Conservation (phyloP, 2,113 vertebrate genomes). For the Nematolebias whitei region DNA sequence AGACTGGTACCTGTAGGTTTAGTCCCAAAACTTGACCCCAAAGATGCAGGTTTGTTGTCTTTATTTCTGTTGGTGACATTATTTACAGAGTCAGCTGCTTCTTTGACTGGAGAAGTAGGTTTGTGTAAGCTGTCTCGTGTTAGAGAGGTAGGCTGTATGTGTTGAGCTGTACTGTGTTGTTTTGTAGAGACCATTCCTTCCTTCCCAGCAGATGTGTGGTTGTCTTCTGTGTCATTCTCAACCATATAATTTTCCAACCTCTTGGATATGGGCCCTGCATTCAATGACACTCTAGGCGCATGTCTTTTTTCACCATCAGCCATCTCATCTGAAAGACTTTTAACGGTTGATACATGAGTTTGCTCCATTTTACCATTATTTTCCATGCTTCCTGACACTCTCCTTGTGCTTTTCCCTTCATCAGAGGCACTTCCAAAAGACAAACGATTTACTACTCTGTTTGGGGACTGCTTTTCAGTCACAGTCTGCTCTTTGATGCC, state of each 20-base stretch:
- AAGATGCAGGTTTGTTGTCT: slow-evolving; percentile 42
- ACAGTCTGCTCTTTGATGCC: slow-evolving; percentile 83
- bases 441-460: slow-evolving; percentile 74
- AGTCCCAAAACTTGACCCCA: slow-evolving; percentile 26
- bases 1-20: slow-evolving; percentile 54
- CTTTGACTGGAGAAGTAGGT: slow-evolving; percentile 52
- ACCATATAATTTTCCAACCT: slow-evolving; percentile 85
- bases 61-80: slow-evolving; percentile 50
- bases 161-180: slow-evolving; percentile 54
- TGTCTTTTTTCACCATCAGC: slow-evolving; percentile 65
- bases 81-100: slow-evolving; percentile 42
- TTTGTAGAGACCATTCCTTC: slow-evolving; percentile 49
- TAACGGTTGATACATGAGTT: slow-evolving; percentile 40
- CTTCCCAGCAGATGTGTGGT: slow-evolving; percentile 59
- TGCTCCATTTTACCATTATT: slow-evolving; percentile 68
- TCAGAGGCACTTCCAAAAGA: slow-evolving; percentile 77
- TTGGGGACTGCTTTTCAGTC: slow-evolving; percentile 80
- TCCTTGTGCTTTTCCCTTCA: slow-evolving; percentile 70
- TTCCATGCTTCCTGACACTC: slow-evolving; percentile 70
- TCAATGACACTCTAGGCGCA: slow-evolving; percentile 75
- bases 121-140: slow-evolving; percentile 56
- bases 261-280: slow-evolving; percentile 89
- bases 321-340: slow-evolving; percentile 67
- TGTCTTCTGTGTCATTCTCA: slow-evolving; percentile 83
- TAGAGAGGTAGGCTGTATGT: slow-evolving; percentile 55